phyloP scores from a whole-genome alignment of 1,140 invertebrate species.

The Diachasma alloeum region DNA sequence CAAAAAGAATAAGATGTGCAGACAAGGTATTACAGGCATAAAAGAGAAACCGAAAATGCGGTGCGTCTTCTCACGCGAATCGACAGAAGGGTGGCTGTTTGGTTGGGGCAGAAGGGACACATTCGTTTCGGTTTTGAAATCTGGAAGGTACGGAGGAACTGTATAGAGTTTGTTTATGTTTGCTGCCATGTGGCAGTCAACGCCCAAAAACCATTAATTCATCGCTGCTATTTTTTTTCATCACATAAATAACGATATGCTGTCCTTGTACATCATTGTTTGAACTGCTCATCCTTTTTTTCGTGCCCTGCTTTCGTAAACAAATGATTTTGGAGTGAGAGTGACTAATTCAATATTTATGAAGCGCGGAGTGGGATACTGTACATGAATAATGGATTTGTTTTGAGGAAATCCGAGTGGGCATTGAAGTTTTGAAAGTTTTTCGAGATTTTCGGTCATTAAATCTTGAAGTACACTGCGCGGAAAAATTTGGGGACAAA shows the following conservation, averaged over 20 bases:
- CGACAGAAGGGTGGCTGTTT: not conserved
- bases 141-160: not conserved
- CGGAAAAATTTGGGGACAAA: too few species aligned
- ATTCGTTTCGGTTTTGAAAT: constrained; percentile 1
- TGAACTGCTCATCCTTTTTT: too few species aligned
- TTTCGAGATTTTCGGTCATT: too few species aligned
- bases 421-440: too few species aligned
- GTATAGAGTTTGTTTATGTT: not conserved
- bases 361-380: too few species aligned
- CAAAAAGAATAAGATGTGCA: not conserved
- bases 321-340: too few species aligned
- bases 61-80: not conserved
- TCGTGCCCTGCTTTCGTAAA: too few species aligned
- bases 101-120: not conserved
- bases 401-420: too few species aligned
- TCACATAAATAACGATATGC: not conserved
- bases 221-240: not conserved
- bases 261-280: not conserved
- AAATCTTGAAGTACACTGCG: too few species aligned
- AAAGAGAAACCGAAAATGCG: not conserved
- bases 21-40: not conserved
- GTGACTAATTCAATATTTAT: too few species aligned
- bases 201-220: not conserved
- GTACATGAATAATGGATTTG: too few species aligned
- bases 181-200: not conserved